These are phyloP conservation scores for Epizoanthus fatuus DNA, from an alignment of 92 coral and sea anemone genomes.

Conservation along the genomic window DNA sequence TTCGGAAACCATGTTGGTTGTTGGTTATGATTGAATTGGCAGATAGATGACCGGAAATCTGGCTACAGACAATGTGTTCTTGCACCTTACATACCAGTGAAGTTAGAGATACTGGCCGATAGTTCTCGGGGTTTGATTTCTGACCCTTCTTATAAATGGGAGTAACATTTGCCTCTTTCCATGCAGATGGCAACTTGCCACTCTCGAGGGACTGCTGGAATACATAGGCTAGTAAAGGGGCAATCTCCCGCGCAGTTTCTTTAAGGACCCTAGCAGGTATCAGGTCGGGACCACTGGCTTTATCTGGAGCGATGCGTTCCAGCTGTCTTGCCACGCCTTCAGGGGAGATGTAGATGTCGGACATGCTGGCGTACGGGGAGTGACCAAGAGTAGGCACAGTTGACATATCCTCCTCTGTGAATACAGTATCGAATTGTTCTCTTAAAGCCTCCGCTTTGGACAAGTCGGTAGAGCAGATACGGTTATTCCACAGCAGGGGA, in stretches of 20 bases:
- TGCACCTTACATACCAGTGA: slow-evolving; percentile 32
- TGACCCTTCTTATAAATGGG: slow-evolving; percentile 21
- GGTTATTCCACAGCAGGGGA: slow-evolving; percentile 27
- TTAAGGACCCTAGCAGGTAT: slow-evolving; percentile 32
- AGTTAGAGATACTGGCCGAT: slow-evolving; percentile 33
- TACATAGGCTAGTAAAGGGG: slow-evolving; percentile 35
- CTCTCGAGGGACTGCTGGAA: slow-evolving; percentile 42
- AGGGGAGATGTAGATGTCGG: slow-evolving; percentile 16
- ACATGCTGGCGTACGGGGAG: slow-evolving; percentile 19
- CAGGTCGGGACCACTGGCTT: slow-evolving; percentile 39
- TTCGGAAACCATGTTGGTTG: slow-evolving; percentile 33
- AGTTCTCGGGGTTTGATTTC: slow-evolving; percentile 36
- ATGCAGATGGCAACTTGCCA: slow-evolving; percentile 43
- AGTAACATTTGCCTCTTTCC: slow-evolving; percentile 35
- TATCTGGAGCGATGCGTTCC: slow-evolving; percentile 15
- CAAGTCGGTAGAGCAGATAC: slow-evolving; percentile 3
- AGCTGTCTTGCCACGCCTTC: slow-evolving; percentile 23
- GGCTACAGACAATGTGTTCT: slow-evolving; percentile 30
- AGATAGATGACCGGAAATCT: slow-evolving; percentile 12
- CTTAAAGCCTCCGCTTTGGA: slow-evolving; percentile 38
- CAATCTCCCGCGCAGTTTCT: slow-evolving; percentile 22
- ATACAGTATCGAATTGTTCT: slow-evolving; percentile 25
- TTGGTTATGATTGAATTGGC: slow-evolving; percentile 24
- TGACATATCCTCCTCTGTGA: slow-evolving; percentile 31
- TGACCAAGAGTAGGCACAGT: slow-evolving; percentile 10